Conservation (phyloP, 2,888 invertebrate genomes). For the Luperina nickerlii region DNA sequence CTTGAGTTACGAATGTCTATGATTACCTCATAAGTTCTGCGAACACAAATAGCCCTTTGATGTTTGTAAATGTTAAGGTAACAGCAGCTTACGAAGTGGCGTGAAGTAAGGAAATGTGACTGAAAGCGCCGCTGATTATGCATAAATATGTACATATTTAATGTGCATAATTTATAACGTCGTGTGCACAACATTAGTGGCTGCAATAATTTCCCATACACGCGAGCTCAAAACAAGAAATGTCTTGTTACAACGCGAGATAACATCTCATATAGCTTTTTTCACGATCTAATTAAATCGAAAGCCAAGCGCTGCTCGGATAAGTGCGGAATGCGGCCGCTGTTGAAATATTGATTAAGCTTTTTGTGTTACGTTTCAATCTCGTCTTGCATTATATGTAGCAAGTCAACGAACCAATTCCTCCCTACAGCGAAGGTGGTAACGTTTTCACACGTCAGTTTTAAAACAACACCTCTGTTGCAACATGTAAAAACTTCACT, state of each 20-base stretch:
- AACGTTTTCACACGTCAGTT: constrained; percentile 69
- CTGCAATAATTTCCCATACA: constrained; percentile 42
- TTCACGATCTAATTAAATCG: constrained; percentile 84
- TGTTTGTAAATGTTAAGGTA: constrained; percentile 62
- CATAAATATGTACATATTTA: constrained; percentile 54
- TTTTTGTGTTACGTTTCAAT: constrained; percentile 74
- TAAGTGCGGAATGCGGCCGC: constrained; percentile 82
- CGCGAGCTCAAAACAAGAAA: constrained; percentile 56
- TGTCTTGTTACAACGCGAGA: constrained; percentile 55
- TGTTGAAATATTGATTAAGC: constrained; percentile 83
- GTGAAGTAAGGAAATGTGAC: constrained; percentile 47
- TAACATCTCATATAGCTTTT: constrained; percentile 70
- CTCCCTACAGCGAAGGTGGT: constrained; percentile 60
- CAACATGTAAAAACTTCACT: constrained; percentile 72
- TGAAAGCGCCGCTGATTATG: constrained; percentile 47
- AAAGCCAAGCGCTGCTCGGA: constrained; percentile 77
- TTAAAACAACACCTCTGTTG: constrained; percentile 69
- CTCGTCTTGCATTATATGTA: constrained; percentile 67
- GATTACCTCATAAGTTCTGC: constrained; percentile 61
- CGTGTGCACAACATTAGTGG: constrained; percentile 37
- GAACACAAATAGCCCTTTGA: constrained; percentile 61
- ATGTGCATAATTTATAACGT: constrained; percentile 49
- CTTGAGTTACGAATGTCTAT: constrained; percentile 56
- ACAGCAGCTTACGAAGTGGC: constrained; percentile 45
- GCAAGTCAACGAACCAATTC: constrained; percentile 70